phyloP scores from a whole-genome alignment of 2,113 vertebrate species.

The Bujurquina vittata region DNA sequence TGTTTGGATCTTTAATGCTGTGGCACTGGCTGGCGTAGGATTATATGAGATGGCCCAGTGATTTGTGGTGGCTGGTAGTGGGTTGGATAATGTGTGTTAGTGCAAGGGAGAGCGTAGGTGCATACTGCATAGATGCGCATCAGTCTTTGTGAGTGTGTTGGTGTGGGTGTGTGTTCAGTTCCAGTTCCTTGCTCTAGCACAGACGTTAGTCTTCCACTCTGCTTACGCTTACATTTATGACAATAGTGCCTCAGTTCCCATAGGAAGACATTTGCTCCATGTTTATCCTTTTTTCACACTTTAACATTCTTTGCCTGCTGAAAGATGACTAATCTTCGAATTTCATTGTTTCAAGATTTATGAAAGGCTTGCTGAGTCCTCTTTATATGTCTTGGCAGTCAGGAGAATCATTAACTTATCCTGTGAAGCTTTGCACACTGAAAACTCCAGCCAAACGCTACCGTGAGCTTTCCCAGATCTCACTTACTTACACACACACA shows the following conservation, averaged over 20 bases:
- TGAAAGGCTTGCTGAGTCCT: constrained; percentile 54
- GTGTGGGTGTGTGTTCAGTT: constrained; percentile 40
- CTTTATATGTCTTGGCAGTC: constrained; percentile 63
- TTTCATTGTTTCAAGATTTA: constrained; percentile 66
- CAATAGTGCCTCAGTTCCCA: constrained; percentile 8
- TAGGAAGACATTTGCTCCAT: constrained; percentile 27
- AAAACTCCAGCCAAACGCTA: constrained; percentile 61
- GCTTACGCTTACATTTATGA: constrained; percentile 42
- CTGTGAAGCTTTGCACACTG: constrained; percentile 65
- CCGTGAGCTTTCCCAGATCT: constrained; percentile 68
- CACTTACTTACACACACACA: constrained; percentile 36
- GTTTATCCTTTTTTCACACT: constrained; percentile 28
- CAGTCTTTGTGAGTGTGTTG: constrained; percentile 17
- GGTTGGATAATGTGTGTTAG: constrained; percentile 38
- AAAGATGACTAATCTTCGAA: constrained; percentile 60
- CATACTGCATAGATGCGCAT: neutral
- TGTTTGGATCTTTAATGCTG: constrained; percentile 76
- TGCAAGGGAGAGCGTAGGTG: neutral
- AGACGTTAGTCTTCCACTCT: constrained; percentile 45
- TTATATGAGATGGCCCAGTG: constrained; percentile 73
- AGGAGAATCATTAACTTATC: constrained; percentile 63
- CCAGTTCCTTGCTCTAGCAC: constrained; percentile 58
- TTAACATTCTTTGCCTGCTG: constrained; percentile 43
- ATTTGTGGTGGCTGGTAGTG: constrained; percentile 72
- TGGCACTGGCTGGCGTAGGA: constrained; percentile 65